Conservation (phyloP, 2,113 vertebrate species). For the Psittacula cyanocephala region DNA sequence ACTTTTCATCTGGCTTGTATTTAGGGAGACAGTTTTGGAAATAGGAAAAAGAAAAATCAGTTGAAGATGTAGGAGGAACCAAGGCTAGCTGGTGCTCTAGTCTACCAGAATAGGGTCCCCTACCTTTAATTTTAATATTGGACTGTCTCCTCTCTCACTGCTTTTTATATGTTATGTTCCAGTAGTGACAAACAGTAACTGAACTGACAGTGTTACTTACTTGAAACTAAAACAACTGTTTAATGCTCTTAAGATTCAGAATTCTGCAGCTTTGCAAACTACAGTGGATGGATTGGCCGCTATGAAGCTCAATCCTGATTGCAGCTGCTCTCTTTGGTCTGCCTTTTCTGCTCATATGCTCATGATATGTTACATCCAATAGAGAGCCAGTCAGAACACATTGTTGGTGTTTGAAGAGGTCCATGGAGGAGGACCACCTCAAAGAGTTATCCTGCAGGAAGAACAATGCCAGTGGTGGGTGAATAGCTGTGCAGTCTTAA, state of each 20-base stretch:
- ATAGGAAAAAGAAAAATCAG: not conserved
- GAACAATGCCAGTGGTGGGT: not conserved
- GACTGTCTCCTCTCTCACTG: not conserved
- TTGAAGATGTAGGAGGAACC: not conserved
- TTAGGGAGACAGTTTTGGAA: not conserved
- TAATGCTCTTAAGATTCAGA: not conserved
- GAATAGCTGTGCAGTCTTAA: not conserved
- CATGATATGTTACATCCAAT: not conserved
- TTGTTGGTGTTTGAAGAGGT: not conserved
- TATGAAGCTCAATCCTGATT: conserved; percentile 3
- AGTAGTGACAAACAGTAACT: not conserved
- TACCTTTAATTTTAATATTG: not conserved
- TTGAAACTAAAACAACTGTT: conserved; percentile 32
- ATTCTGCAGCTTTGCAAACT: not conserved
- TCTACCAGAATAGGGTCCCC: not conserved
- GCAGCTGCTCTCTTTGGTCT: not conserved
- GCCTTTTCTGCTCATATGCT: not conserved
- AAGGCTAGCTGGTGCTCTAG: not conserved
- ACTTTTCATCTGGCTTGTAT: not conserved
- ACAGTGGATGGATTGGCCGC: not conserved
- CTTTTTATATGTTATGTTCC: not conserved
- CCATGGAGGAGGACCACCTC: not conserved
- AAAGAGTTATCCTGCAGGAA: not conserved
- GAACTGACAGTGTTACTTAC: not conserved
- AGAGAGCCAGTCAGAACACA: not conserved